These are phyloP conservation scores for Lucifuga dentata DNA, from an alignment of 2,113 vertebrate species.

Conservation along the genomic window DNA sequence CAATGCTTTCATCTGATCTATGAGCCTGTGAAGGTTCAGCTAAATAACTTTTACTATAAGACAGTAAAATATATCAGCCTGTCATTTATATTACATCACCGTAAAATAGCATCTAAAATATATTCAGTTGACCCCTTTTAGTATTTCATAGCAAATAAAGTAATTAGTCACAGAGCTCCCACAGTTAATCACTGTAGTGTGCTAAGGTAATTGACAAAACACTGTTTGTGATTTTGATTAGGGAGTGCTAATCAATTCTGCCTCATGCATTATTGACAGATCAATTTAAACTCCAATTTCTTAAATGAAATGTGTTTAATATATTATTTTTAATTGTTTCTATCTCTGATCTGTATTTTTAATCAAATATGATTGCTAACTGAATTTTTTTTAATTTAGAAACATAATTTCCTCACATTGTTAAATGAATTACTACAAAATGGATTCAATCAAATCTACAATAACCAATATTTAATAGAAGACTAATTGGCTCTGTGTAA, in stretches of 20 bases:
- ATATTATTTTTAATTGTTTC: slow-evolving; percentile 14
- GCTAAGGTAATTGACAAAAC: background rate
- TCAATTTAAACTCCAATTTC: background rate
- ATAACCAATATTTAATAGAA: too few relatives aligned
- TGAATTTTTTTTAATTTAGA: slow-evolving; percentile 1
- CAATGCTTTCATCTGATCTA: background rate
- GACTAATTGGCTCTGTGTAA: too few relatives aligned
- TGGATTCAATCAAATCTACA: background rate
- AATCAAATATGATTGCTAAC: slow-evolving; percentile 21
- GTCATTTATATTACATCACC: background rate
- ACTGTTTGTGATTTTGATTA: slow-evolving; percentile 14
- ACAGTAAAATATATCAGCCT: background rate
- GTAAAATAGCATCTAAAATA: background rate
- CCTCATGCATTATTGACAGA: background rate
- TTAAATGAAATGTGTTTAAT: slow-evolving; percentile 23
- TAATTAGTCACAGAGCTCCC: background rate
- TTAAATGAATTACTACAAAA: background rate
- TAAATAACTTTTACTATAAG: background rate
- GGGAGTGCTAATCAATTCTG: background rate
- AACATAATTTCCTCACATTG: background rate
- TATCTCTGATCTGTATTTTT: slow-evolving; percentile 14
- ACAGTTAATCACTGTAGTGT: background rate
- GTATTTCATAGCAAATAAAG: background rate
- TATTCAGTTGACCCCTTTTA: background rate
- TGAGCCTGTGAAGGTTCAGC: background rate